Percentiles rank a stretch among this genome's conserved stretches.
phyloP scores from a whole-genome alignment of 2,888 invertebrate species.

The Caenorhabditis angaria region DNA sequence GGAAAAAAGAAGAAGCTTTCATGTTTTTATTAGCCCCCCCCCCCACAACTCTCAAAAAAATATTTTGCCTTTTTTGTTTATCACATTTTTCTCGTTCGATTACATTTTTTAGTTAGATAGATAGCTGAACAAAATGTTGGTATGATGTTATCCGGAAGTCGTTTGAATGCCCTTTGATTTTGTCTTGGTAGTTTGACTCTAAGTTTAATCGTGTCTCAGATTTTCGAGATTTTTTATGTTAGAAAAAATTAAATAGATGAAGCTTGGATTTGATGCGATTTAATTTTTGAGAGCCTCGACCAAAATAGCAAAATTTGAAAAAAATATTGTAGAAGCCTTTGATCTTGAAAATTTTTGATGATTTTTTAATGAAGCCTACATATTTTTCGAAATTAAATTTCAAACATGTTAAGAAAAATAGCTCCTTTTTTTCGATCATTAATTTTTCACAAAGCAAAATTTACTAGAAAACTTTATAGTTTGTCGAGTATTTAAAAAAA shows the following conservation, averaged over 20 bases:
- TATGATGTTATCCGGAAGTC: not conserved
- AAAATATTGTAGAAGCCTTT: too few species aligned
- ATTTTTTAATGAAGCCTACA: too few species aligned
- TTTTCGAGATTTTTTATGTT: not conserved
- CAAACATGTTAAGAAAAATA: conserved; percentile 1
- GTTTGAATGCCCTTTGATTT: not conserved
- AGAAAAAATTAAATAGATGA: not conserved
- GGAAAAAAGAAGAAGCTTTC: conserved; percentile 1
- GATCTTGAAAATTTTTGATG: too few species aligned
- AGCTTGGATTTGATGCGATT: not conserved
- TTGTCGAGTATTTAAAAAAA: too few species aligned
- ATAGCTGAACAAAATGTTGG: too few species aligned
- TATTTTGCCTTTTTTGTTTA: not conserved
- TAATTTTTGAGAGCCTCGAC: too few species aligned
- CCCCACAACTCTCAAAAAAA: too few species aligned
- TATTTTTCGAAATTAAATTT: not conserved
- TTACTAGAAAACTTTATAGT: too few species aligned
- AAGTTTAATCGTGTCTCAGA: not conserved
- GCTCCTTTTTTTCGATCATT: not conserved
- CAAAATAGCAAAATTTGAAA: too few species aligned
- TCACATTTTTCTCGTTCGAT: too few species aligned
- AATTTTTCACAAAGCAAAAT: not conserved
- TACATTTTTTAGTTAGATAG: too few species aligned
- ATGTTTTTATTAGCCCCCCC: not conserved
- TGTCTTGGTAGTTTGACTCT: not conserved